These are phyloP conservation scores for Amphipyra berbera DNA, from an alignment of 2,888 invertebrate species.

Conservation along the genomic window DNA sequence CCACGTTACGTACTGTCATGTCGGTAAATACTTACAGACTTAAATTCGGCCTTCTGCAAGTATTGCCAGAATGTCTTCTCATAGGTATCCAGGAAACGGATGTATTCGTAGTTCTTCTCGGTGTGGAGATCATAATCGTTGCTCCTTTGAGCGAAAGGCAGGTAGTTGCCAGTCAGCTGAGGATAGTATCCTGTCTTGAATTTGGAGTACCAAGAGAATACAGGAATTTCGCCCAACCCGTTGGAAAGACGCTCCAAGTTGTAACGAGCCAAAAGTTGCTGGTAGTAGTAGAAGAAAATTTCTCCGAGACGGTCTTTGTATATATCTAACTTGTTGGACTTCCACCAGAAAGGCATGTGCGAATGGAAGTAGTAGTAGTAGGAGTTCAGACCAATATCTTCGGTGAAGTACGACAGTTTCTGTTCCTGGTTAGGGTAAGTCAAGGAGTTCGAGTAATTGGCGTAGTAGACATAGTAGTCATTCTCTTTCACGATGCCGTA, in stretches of 20 bases:
- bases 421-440: conserved; percentile 89
- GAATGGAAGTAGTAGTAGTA: conserved; percentile 92
- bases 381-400: conserved; percentile 92
- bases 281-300: conserved; percentile 91
- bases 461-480: conserved; percentile 84
- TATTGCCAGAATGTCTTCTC: conserved; percentile 88
- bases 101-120: conserved; percentile 83
- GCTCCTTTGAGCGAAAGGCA: conserved; percentile 90
- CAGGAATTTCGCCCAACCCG: conserved; percentile 90
- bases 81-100: conserved; percentile 90
- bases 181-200: conserved; percentile 78
- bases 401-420: conserved; percentile 92
- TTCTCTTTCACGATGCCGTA: conserved; percentile 80
- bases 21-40: conserved; percentile 81
- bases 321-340: conserved; percentile 82
- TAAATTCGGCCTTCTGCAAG: conserved; percentile 88
- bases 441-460: conserved; percentile 89
- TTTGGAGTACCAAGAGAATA: conserved; percentile 91
- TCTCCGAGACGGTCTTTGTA: conserved; percentile 91
- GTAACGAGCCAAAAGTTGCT: conserved; percentile 92
- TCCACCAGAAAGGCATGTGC: conserved; percentile 91
- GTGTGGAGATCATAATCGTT: conserved; percentile 90
- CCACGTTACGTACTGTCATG: too few species aligned
- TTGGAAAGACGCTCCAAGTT: conserved; percentile 92
- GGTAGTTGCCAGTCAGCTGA: conserved; percentile 57